Percentiles rank a stretch among this genome's conserved stretches.
phyloP scores from a whole-genome alignment of 2,888 invertebrate species.

The Philonicus albiceps region DNA sequence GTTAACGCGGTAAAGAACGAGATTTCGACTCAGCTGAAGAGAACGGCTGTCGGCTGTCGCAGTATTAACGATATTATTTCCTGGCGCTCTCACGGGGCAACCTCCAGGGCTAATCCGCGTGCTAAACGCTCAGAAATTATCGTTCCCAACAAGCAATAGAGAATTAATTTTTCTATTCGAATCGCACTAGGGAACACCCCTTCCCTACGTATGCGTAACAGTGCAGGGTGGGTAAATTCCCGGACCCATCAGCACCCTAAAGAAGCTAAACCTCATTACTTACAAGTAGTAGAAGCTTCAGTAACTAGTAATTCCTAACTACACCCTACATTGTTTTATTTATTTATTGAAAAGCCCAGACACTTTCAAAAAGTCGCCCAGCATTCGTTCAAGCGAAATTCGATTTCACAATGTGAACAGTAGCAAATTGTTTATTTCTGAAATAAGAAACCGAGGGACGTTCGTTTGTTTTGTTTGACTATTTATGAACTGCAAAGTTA shows the following conservation, averaged over 20 bases:
- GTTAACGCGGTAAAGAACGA: constrained; percentile 5
- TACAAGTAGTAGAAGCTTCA: background rate
- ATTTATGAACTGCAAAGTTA: constrained; percentile 22
- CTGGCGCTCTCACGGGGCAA: background rate
- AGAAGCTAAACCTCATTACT: constrained; percentile 7
- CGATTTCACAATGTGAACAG: constrained; percentile 25
- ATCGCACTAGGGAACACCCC: background rate
- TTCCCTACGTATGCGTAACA: background rate
- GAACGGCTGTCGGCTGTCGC: constrained; percentile 28
- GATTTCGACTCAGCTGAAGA: constrained; percentile 25
- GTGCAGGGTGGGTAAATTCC: background rate
- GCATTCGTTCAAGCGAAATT: constrained; percentile 3
- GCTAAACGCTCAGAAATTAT: background rate
- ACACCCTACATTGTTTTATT: constrained; percentile 7
- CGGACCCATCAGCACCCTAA: background rate
- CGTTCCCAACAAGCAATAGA: background rate
- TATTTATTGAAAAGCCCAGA: constrained; percentile 14
- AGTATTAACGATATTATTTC: constrained; percentile 44
- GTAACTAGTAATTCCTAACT: constrained; percentile 5
- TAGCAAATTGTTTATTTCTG: background rate
- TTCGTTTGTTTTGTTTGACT: constrained; percentile 29
- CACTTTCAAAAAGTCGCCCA: constrained; percentile 22
- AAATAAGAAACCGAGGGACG: background rate
- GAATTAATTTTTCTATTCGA: background rate
- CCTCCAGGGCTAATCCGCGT: background rate